Evolutionary conservation across 2,113 vertebrate species (phyloP).

Genomic region (Neodon shergylaensis): DNA sequence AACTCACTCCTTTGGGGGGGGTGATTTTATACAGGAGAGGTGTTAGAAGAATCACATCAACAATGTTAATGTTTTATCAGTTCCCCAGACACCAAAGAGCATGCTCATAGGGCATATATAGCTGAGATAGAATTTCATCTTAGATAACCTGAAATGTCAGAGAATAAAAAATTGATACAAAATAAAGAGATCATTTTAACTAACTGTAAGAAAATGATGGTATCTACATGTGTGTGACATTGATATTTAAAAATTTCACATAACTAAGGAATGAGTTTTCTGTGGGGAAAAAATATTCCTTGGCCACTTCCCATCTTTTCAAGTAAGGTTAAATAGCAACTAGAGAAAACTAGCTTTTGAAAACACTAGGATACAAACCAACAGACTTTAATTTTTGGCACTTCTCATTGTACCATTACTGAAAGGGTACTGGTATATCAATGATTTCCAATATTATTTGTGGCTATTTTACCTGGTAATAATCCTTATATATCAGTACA

Average conservation of each 20-base stretch:
- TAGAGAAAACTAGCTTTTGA: constrained; percentile 20
- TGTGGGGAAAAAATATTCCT: constrained; percentile 28
- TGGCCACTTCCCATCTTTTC: constrained; percentile 33
- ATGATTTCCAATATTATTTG: constrained; percentile 79
- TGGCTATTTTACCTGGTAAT: constrained; percentile 82
- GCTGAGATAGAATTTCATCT: constrained; percentile 34
- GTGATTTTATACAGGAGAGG: constrained; percentile 52
- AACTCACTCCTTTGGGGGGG: constrained; percentile 32
- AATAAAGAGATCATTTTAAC: constrained; percentile 49
- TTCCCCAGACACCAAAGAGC: background rate
- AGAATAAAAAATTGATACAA: constrained; percentile 35
- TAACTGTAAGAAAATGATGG: constrained; percentile 53
- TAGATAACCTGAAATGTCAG: constrained; percentile 2
- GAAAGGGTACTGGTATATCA: constrained; percentile 11
- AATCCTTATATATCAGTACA: constrained; percentile 82
- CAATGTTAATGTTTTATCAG: constrained; percentile 32
- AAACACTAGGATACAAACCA: constrained; percentile 52
- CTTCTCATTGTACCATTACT: constrained; percentile 36
- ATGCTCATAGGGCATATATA: constrained; percentile 7
- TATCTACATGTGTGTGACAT: background rate
- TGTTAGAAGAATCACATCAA: constrained; percentile 21
- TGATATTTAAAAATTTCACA: constrained; percentile 50
- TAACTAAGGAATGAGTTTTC: constrained; percentile 54
- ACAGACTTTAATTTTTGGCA: constrained; percentile 20
- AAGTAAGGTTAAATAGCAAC: constrained; percentile 65